Conservation (phyloP, 2,113 vertebrate genomes). For the Crotalus viridis region DNA sequence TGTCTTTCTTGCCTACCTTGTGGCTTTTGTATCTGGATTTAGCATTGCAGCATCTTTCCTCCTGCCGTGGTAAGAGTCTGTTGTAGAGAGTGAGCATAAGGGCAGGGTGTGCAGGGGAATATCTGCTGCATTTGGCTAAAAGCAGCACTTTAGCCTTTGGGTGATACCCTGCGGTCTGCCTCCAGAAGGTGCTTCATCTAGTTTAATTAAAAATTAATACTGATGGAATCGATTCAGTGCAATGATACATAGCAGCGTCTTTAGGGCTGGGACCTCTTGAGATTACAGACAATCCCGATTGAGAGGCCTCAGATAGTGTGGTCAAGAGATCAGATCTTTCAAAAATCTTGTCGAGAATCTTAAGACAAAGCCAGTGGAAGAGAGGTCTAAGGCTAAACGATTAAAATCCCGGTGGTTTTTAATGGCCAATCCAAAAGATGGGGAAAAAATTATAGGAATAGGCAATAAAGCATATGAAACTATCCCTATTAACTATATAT, state of each 20-base stretch:
- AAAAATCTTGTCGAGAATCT: neutral
- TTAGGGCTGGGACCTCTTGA: neutral
- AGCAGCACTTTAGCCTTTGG: neutral
- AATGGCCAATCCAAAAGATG: neutral
- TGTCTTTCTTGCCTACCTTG: conserved; percentile 81
- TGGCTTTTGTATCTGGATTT: conserved; percentile 88
- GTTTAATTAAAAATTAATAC: neutral
- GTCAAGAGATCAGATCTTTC: neutral
- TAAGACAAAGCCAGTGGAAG: neutral
- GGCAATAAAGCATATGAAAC: neutral
- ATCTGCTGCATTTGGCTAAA: neutral
- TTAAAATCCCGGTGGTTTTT: neutral
- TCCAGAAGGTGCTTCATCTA: neutral
- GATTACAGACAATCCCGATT: neutral
- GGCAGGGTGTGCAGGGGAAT: neutral
- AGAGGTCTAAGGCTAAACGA: neutral
- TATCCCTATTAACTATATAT: neutral
- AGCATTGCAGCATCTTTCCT: conserved; percentile 91
- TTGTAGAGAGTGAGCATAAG: neutral
- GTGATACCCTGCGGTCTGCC: neutral
- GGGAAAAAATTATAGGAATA: neutral
- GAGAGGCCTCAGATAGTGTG: neutral
- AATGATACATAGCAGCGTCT: neutral
- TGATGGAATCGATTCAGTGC: neutral
- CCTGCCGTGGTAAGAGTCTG: conserved; percentile 85